These are phyloP conservation scores for Telmatochromis sp. DNA, from an alignment of 2,113 vertebrate species.

Conservation along the genomic window DNA sequence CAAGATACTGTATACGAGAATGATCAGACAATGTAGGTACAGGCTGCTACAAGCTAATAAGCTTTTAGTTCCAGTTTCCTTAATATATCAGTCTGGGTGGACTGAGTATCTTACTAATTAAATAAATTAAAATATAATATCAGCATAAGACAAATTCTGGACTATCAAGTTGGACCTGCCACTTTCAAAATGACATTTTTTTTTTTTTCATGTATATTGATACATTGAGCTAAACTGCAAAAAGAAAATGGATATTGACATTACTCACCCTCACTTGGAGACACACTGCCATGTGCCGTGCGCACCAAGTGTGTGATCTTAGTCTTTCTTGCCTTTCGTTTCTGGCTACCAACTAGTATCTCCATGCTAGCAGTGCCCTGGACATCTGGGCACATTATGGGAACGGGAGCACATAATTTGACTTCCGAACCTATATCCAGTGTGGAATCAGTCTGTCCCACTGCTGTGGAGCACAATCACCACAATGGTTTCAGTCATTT, in stretches of 20 bases:
- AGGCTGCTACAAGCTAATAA: background rate
- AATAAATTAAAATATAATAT: background rate
- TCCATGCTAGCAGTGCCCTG: slow-evolving; percentile 75
- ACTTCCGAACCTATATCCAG: slow-evolving; percentile 72
- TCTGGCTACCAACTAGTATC: slow-evolving; percentile 95
- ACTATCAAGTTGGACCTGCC: background rate
- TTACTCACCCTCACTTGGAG: slow-evolving; percentile 79
- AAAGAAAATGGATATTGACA: background rate
- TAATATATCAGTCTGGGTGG: background rate
- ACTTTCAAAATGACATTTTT: background rate
- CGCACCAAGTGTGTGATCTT: slow-evolving; percentile 98
- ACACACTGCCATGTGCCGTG: slow-evolving; percentile 86
- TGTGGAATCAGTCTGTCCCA: slow-evolving; percentile 76
- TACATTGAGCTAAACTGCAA: background rate
- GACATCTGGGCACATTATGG: slow-evolving; percentile 76
- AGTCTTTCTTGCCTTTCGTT: slow-evolving; percentile 96
- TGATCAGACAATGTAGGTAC: background rate
- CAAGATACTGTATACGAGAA: background rate
- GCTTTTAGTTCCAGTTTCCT: background rate
- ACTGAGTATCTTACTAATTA: background rate
- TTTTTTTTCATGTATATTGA: background rate
- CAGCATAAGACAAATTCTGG: background rate
- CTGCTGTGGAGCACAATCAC: slow-evolving; percentile 64
- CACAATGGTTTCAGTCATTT: background rate
- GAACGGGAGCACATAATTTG: slow-evolving; percentile 71